Base-by-base conservation (phyloP, 2,888 invertebrate genomes). In the Altica lythri region DNA sequence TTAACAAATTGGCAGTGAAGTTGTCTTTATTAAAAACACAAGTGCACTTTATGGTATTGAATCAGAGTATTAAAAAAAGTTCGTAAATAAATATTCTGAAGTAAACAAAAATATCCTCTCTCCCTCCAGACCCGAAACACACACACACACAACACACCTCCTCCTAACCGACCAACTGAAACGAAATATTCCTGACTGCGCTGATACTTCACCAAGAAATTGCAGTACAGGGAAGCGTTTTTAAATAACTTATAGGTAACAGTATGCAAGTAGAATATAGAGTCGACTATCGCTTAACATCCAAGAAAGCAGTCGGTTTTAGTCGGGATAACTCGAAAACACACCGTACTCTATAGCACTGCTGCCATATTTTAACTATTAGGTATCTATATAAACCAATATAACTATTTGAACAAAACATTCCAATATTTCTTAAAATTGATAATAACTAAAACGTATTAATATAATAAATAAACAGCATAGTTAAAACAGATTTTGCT, bases 31-130 rank as follows among this genome's bases (percentile, higher is more conserved):
- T 40, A 22, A 49, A 40, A 32, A 49, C 49, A 49, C 49, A 66
- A 66, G 63, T 64, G 65, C 67, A 69, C 67, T 69, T 67, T 43
- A 46, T 53, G 68, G 64, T 64, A 60, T 63, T 62, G 54, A 55
- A 49, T 42, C 30, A 49, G 30, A 30, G 48, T 49, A 40, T 40
- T 48, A 58, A 63, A 65, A 63, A 64, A 48, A 40, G 38, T 49
- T 49, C 61, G 56, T 56, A 52, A 48, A 43, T 53, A 71, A 72
- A 70, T 68, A 67, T 72, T 69, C 73, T 71, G 68, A 73, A 74
- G 75, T 67, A 74, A 76, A 75, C 71, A 74, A 75, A 75, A 73
- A 72, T 69, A 61, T 64, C 66, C 64, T 59, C 65, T 64, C 66
- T 59, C 66, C 59, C 59, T 62, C 68, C 71, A 62, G 72, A 68